Percentiles rank a stretch among this genome's conserved stretches.
phyloP scores from a whole-genome alignment of 2,797 vertebrate genomes.

The Pangasius mekongensis region DNA sequence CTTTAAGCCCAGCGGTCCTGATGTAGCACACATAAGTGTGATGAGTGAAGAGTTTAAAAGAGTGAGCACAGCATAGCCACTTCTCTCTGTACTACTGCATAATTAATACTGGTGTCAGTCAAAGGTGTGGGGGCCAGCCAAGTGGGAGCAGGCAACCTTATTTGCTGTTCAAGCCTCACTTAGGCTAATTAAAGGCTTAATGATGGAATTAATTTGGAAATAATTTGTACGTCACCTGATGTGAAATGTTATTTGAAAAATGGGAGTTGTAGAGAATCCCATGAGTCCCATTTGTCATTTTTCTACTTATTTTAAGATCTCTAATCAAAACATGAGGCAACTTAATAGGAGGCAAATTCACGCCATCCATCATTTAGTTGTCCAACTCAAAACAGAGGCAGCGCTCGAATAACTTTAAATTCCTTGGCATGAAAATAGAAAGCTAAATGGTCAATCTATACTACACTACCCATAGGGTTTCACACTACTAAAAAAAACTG shows the following conservation, averaged over 20 bases:
- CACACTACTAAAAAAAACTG: background rate
- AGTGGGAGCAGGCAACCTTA: slow-evolving; percentile 45
- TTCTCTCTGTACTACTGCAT: slow-evolving; percentile 39
- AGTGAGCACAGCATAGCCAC: slow-evolving; percentile 2
- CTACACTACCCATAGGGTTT: background rate
- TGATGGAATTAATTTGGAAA: slow-evolving; percentile 62
- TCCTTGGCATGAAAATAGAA: slow-evolving; percentile 10
- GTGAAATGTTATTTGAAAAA: slow-evolving; percentile 54
- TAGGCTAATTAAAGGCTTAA: slow-evolving; percentile 63
- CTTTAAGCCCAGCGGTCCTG: slow-evolving; percentile 3
- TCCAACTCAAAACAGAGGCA: slow-evolving; percentile 34
- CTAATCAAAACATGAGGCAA: slow-evolving; percentile 55
- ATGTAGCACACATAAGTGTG: slow-evolving; percentile 8
- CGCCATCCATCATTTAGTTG: slow-evolving; percentile 55
- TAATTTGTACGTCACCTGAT: slow-evolving; percentile 59
- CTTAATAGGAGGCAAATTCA: slow-evolving; percentile 40
- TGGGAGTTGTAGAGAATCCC: slow-evolving; percentile 30
- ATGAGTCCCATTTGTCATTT: slow-evolving; percentile 47
- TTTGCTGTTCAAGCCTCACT: slow-evolving; percentile 55
- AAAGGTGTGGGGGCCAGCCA: slow-evolving; percentile 25
- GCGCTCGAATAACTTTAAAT: background rate
- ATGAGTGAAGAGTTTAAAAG: slow-evolving; percentile 13
- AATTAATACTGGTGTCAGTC: slow-evolving; percentile 51
- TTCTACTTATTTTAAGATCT: slow-evolving; percentile 1
- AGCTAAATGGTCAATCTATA: background rate